Percentiles rank a stretch among this genome's conserved stretches.
Conservation (phyloP, 2,888 invertebrate genomes). For the Drosophila kokeensis region DNA sequence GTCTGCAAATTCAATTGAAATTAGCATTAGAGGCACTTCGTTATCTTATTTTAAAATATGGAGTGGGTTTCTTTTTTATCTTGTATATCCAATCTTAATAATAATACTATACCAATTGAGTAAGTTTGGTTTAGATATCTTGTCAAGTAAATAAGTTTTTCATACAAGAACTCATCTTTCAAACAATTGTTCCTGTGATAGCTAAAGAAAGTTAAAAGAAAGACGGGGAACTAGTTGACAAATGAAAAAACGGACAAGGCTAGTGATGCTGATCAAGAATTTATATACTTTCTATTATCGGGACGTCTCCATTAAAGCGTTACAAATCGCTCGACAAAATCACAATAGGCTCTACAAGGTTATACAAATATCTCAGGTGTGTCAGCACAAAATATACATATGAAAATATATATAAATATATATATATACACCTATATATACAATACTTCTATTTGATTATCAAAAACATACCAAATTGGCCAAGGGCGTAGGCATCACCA, state of each 20-base stretch:
- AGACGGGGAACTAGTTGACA: background rate
- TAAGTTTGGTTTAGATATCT: background rate
- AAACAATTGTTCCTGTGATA: background rate
- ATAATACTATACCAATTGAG: background rate
- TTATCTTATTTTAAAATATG: background rate
- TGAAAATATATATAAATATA: background rate
- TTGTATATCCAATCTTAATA: background rate
- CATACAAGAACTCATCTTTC: background rate
- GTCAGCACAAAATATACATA: background rate
- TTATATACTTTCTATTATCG: background rate
- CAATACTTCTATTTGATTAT: background rate
- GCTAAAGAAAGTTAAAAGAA: background rate
- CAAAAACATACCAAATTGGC: slow-evolving; percentile 58
- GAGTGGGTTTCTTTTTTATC: background rate
- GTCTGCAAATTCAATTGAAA: slow-evolving; percentile 44
- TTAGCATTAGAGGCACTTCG: background rate
- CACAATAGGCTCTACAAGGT: background rate
- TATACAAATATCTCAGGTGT: background rate
- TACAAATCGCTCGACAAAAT: background rate
- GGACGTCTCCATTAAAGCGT: background rate
- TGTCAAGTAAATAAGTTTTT: background rate
- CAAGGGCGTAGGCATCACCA: slow-evolving; percentile 43
- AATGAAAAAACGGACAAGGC: background rate
- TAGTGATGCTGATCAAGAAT: background rate
- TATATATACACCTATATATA: background rate